These are phyloP conservation scores for Caenorhabditis sp. DNA, from an alignment of 2,888 invertebrate genomes.

Conservation along the genomic window DNA sequence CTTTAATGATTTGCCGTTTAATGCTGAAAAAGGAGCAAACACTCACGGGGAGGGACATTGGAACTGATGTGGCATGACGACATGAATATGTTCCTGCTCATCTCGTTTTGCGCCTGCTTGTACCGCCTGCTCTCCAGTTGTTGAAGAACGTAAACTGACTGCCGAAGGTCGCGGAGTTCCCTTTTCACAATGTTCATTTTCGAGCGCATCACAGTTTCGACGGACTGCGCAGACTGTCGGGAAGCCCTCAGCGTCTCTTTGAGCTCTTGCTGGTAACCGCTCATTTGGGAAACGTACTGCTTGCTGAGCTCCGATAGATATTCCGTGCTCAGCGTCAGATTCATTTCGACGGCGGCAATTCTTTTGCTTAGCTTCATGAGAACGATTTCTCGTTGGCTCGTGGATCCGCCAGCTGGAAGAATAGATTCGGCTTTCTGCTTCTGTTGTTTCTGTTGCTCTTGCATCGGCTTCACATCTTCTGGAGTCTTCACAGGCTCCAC, in stretches of 20 bases:
- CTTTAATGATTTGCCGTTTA: conserved; percentile 2
- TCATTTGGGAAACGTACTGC: conserved; percentile 62
- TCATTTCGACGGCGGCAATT: conserved; percentile 89
- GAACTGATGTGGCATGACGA: conserved; percentile 51
- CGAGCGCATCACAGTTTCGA: conserved; percentile 32
- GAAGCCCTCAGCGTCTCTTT: conserved; percentile 34
- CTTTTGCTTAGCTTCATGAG: conserved; percentile 94
- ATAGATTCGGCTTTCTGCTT: conserved; percentile 36
- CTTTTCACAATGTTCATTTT: conserved; percentile 41
- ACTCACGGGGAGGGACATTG: conserved; percentile 37
- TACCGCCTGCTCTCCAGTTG: conserved; percentile 34
- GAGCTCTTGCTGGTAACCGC: conserved; percentile 49
- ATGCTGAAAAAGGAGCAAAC: no score
- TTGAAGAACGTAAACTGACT: conserved; percentile 30
- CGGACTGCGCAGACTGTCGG: conserved; percentile 15
- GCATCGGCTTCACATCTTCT: conserved; percentile 10
- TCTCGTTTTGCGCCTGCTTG: conserved; percentile 38
- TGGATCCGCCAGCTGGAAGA: conserved; percentile 49
- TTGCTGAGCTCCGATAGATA: conserved; percentile 94
- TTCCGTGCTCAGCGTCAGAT: conserved; percentile 95
- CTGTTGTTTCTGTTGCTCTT: conserved; percentile 5
- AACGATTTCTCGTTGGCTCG: conserved; percentile 85
- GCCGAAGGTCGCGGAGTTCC: conserved; percentile 40
- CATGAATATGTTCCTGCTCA: conserved; percentile 40
- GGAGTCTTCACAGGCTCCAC: neutral